A percentile compares a stretch with the other conserved stretches of the same genome.
Conservation (phyloP, 2,113 vertebrate species). For the Megaceryle maxima region DNA sequence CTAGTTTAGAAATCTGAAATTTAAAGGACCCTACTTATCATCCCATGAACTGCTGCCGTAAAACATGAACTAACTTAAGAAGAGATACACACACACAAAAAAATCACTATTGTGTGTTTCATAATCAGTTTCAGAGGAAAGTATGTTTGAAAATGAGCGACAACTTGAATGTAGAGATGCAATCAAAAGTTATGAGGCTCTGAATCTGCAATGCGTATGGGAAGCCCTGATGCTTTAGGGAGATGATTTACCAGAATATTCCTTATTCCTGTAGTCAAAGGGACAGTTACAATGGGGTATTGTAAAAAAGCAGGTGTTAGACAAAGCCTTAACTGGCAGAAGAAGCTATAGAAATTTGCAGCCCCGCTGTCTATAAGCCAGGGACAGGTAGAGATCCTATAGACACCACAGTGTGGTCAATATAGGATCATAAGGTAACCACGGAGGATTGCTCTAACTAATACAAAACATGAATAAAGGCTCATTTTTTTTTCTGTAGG, state of each 20-base stretch:
- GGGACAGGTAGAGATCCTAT: neutral
- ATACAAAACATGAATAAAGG: neutral
- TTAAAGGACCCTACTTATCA: neutral
- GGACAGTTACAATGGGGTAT: rapidly evolving
- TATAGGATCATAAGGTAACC: neutral
- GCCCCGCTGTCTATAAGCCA: neutral
- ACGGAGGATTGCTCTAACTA: neutral
- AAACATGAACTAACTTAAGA: neutral
- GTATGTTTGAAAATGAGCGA: neutral
- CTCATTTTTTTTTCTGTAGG: neutral
- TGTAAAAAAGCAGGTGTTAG: neutral
- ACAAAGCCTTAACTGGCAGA: neutral
- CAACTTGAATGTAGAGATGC: rapidly evolving
- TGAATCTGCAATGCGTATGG: neutral
- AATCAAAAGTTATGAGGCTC: neutral
- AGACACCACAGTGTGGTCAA: neutral
- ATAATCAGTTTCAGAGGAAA: neutral
- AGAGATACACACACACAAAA: neutral
- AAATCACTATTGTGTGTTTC: neutral
- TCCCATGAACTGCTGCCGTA: neutral
- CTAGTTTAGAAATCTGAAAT: neutral
- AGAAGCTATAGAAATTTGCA: neutral
- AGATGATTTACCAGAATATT: neutral
- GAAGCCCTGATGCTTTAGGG: neutral
- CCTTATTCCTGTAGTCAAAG: neutral